Base-by-base conservation (phyloP, 1,140 invertebrate species). In the Drosophila paulistorum region DNA sequence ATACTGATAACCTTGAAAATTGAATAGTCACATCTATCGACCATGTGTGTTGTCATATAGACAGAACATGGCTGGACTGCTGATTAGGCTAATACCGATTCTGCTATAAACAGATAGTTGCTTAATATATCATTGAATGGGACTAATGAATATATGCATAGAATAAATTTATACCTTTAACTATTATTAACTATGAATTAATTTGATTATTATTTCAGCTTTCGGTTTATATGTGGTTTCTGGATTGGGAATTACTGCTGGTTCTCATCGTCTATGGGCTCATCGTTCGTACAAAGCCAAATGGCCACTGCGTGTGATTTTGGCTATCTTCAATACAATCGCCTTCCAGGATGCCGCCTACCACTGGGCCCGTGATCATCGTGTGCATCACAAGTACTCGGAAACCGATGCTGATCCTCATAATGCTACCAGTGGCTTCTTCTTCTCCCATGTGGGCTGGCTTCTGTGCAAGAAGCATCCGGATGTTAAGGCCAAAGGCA, bases 351-450 rank as follows among this genome's bases (percentile, higher is more conserved):
- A 99, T 93, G 95, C 96, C 57, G 96, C 97, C n/a, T 95, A 96
- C 68, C 98, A 98, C 91, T 99, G 98, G 98, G 94, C 96, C 0
- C 94, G 98, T 65, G 98, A 99, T 92, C 98, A 99, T 93, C 94
- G 98, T 74, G 96, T 98, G 71, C 98, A 99, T 92, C 98, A 99
- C 93, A 99, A 99, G 91, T 99, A 96, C 93, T 97, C 96, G 4
- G 98, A 99, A 92, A 99, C 98, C 0, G 95, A 99, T 92, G 98
- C 98, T 5, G 98, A 99, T 93, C 98, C 98, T 0, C 98, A 99
- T 86, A 99, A 99, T 92, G 97, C 97, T 3, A 97, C 94, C 0
- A 90, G 98, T 10, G 98, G 98, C 3, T 98, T 99, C 93, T 99
- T 99, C 94, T 99, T 99, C 92, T 94, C 98, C 0, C 98, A 99